Conservation (phyloP, 2,888 invertebrate genomes). For the Synanthedon vespiformis region DNA sequence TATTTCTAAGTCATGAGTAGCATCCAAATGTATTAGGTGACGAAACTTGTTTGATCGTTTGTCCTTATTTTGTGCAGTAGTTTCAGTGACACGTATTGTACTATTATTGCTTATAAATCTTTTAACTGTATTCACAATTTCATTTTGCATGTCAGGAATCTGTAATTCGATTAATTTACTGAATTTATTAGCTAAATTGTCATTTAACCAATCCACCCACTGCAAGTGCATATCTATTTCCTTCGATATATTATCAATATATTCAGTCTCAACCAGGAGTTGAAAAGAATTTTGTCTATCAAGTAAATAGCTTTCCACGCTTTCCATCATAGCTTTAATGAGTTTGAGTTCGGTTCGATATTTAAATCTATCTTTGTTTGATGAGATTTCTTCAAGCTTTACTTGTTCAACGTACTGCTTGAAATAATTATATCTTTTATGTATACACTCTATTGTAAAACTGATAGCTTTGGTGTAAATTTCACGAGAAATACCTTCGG, state of each 20-base stretch:
- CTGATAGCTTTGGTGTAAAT: conserved; percentile 17
- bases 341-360: conserved; percentile 15
- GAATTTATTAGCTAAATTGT: conserved; percentile 18
- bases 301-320: conserved; percentile 13
- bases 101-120: conserved; percentile 10
- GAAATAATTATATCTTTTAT: conserved; percentile 12
- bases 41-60: neutral
- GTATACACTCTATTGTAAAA: conserved; percentile 17
- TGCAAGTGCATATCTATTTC: conserved; percentile 28
- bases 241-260: conserved; percentile 12
- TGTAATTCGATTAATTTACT: conserved; percentile 15
- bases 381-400: conserved; percentile 4
- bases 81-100: conserved; percentile 8
- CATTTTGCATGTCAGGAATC: conserved; percentile 9
- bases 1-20: conserved; percentile 15
- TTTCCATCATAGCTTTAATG: conserved; percentile 19
- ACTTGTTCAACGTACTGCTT: conserved; percentile 10
- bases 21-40: neutral
- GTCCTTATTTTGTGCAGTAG: neutral
- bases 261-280: conserved; percentile 20
- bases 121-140: conserved; percentile 17
- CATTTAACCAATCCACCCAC: conserved; percentile 26
- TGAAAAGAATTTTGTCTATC: conserved; percentile 21
- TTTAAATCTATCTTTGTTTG: conserved; percentile 9
- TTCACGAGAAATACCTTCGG: conserved; percentile 19